Evolutionary conservation across 2,888 invertebrate genomes (phyloP).

Genomic region (Andrena minutula): DNA sequence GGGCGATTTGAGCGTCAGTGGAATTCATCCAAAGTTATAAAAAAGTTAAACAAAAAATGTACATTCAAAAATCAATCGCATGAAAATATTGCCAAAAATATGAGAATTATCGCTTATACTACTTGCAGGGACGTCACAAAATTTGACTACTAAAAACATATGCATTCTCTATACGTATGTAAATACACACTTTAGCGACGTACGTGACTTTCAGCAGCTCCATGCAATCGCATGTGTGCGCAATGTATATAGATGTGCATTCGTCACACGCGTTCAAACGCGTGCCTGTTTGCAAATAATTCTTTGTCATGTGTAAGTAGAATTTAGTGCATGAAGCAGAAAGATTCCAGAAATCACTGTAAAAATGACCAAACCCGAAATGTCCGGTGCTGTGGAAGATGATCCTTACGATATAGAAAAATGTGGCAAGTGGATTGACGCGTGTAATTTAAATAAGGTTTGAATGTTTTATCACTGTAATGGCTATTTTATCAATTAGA

Average conservation of each 20-base stretch:
- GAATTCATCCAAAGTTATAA: not conserved
- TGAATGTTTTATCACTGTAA: conserved; percentile 49
- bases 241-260: conserved; percentile 5
- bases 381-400: conserved; percentile 80
- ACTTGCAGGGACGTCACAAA: conserved; percentile 16
- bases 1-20: not conserved
- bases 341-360: conserved; percentile 40
- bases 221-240: conserved; percentile 25
- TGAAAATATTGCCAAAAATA: conserved; percentile 16
- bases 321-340: conserved; percentile 13
- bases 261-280: conserved; percentile 26
- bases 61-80: not conserved
- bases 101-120: conserved; percentile 16
- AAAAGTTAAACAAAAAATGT: conserved; percentile 17
- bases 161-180: not conserved
- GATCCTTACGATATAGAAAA: conserved; percentile 87
- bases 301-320: conserved; percentile 25
- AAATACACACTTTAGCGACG: not conserved
- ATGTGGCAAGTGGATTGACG: conserved; percentile 90
- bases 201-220: conserved; percentile 19
- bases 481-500: conserved; percentile 21
- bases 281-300: conserved; percentile 42
- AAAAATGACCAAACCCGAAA: conserved; percentile 16
- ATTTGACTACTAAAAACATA: conserved; percentile 6
- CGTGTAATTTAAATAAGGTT: conserved; percentile 89